Evolutionary conservation across 2,113 vertebrate species (phyloP), one percentile per base, ranked within the genome.

Genomic region (Paralichthys olivaceus): DNA sequence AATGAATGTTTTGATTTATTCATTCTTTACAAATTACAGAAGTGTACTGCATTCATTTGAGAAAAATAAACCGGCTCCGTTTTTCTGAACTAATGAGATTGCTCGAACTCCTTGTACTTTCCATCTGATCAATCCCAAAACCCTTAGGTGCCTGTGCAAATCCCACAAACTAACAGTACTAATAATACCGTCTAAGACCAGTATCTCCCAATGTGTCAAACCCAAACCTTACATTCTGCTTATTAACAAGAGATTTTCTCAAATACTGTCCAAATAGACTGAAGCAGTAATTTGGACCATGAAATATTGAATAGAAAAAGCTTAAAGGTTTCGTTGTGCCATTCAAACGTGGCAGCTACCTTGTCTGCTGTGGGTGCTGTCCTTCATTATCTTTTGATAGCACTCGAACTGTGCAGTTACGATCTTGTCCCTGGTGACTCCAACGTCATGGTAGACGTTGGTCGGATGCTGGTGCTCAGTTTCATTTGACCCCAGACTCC

Each of bases 371-470:
- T 66, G 7, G 17, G 59, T 9, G 4, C 90, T 90, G 57, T 96
- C 95, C 70, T 96, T 95, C 94, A 97, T 96, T 51, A 99, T 97
- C 91, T 96, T 98, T 84, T 99, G 97, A 86, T 99, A 99, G 84
- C 98, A 99, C 86, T 99, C 97, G 70, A 96, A 99, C 75, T 99
- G 98, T 1, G 97, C 97, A 0, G 96, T 97, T 81, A 98, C 96
- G 8, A 99, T 99, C 92, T 96, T 97, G 92, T 97, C 96, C 87
- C 95, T 92, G 76, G 97, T 98, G 11, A 95, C 53, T 2, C 94
- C 84, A 0, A 96, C 73, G 1, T 95, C 93, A 25, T 20, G 69
- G 59, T 94, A 94, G n/a, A 91, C 91, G 66, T 95, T 91, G 53
- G 74, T 90, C 2, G 84, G 69, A 56, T 78, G 47, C 32, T 89